Evolutionary conservation across 2,797 vertebrate species (phyloP).

Genomic region (Erethizon dorsatum): DNA sequence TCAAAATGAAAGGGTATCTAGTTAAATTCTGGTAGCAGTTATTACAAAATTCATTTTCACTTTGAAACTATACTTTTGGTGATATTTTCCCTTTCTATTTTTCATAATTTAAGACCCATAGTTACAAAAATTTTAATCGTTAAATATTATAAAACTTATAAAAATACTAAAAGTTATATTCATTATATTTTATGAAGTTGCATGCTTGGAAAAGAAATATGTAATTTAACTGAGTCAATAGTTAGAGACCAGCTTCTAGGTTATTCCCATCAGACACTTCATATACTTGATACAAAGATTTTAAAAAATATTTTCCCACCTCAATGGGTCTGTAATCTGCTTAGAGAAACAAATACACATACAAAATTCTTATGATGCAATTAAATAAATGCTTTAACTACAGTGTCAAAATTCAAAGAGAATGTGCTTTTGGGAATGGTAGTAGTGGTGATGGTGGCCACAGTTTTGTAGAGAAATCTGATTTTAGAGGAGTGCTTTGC

Average conservation of each 20-base stretch:
- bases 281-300: neutral
- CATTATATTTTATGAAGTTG: neutral
- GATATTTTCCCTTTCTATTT: neutral
- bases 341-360: slow-evolving; percentile 6
- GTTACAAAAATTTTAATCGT: slow-evolving; percentile 47
- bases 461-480: slow-evolving; percentile 1
- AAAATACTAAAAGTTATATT: slow-evolving; percentile 24
- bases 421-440: neutral
- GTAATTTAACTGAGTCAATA: slow-evolving; percentile 29
- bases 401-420: neutral
- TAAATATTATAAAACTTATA: slow-evolving; percentile 32
- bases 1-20: slow-evolving; percentile 17
- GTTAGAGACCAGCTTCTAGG: neutral
- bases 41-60: slow-evolving; percentile 47
- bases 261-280: neutral
- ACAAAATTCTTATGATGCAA: neutral
- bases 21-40: slow-evolving; percentile 39
- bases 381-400: slow-evolving; percentile 49
- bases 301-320: slow-evolving; percentile 17
- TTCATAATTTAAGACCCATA: slow-evolving; percentile 38
- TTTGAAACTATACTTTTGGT: slow-evolving; percentile 46
- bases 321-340: neutral
- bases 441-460: neutral
- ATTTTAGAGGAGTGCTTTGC: neutral
- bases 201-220: neutral